A percentile compares a stretch with the other conserved stretches of the same genome.
Evolutionary conservation across 2,888 invertebrate genomes (phyloP).

Genomic region (Xanthorhoe spadicearia): DNA sequence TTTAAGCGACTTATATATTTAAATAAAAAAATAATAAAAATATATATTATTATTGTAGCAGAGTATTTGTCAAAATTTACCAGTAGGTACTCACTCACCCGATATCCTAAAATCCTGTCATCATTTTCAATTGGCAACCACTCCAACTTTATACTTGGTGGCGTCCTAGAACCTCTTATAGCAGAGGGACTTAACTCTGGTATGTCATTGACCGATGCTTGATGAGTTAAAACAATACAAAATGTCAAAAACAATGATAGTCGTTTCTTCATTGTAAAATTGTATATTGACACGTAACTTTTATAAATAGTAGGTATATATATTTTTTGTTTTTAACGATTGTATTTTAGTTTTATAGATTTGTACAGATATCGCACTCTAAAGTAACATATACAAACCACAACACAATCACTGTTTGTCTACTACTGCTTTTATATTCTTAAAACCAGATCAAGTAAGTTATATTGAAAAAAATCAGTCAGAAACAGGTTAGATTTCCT

Average conservation of each 20-base stretch:
- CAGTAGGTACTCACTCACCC: background rate
- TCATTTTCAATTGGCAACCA: background rate
- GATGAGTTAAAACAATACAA: background rate
- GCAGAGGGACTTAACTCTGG: background rate
- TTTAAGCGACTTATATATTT: no score
- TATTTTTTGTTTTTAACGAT: no score
- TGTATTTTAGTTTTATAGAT: no score
- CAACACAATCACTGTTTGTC: no score
- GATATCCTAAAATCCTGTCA: background rate
- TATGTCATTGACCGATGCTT: background rate
- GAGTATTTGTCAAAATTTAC: background rate
- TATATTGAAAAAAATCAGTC: no score
- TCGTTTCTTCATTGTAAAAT: background rate
- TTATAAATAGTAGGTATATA: background rate
- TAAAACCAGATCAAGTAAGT: no score
- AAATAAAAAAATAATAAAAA: no score
- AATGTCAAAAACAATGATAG: background rate
- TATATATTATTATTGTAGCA: no score
- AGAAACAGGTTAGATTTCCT: no score
- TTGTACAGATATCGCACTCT: no score
- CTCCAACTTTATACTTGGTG: background rate
- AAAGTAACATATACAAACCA: no score
- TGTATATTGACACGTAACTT: background rate
- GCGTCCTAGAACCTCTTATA: background rate
- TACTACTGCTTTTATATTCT: no score